These are phyloP conservation scores for Baccha elongata DNA, from an alignment of 2,888 invertebrate species.

Conservation along the genomic window DNA sequence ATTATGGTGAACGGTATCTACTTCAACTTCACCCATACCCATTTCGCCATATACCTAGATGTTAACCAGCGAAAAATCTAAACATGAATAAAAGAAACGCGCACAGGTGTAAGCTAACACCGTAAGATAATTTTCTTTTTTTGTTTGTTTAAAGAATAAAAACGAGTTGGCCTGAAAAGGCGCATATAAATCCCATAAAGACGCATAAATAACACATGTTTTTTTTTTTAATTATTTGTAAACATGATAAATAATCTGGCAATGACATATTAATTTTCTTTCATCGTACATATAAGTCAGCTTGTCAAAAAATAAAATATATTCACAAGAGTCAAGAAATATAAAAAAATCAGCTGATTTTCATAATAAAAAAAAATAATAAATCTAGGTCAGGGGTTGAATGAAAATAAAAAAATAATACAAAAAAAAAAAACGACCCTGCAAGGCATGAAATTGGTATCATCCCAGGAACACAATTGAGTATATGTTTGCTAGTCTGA, in stretches of 20 bases:
- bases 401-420: background rate
- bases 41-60: slow-evolving; percentile 35
- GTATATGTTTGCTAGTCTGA: slow-evolving; percentile 7
- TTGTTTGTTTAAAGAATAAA: background rate
- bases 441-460: slow-evolving; percentile 17
- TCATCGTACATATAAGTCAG: background rate
- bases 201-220: slow-evolving; percentile 26
- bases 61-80: slow-evolving; percentile 2
- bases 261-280: slow-evolving; percentile 62
- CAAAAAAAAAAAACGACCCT: background rate
- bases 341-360: background rate
- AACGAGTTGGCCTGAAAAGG: slow-evolving; percentile 23
- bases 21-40: background rate
- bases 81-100: slow-evolving; percentile 19
- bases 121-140: slow-evolving; percentile 10
- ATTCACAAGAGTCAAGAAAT: background rate
- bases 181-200: slow-evolving; percentile 3
- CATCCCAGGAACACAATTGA: background rate
- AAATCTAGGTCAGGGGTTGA: background rate
- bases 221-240: slow-evolving; percentile 48
- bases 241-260: slow-evolving; percentile 53
- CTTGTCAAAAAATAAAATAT: background rate
- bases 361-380: slow-evolving; percentile 9
- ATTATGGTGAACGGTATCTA: slow-evolving; percentile 20
- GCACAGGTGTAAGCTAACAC: slow-evolving; percentile 58